Conservation (phyloP, 2,113 vertebrate species). For the Passer domesticus region DNA sequence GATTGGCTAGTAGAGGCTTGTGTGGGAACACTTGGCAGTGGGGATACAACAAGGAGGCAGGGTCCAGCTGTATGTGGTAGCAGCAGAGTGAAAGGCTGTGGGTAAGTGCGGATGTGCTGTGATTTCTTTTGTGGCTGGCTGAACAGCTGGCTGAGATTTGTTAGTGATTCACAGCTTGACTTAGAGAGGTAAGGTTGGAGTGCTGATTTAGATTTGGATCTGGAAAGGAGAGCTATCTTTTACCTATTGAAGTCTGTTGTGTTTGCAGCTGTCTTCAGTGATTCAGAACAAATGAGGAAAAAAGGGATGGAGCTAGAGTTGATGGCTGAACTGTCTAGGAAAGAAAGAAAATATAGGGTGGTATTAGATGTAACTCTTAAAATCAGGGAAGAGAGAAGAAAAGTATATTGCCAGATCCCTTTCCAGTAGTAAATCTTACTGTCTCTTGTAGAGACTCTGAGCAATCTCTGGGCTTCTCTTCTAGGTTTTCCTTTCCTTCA, state of each 20-base stretch:
- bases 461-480: not conserved
- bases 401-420: not conserved
- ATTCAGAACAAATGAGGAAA: not conserved
- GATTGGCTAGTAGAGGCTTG: not conserved
- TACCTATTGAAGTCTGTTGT: not conserved
- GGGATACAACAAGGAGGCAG: not conserved
- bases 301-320: not conserved
- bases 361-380: not conserved
- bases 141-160: not conserved
- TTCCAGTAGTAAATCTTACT: not conserved
- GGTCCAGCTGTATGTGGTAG: accelerated
- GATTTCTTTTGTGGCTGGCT: not conserved
- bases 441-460: not conserved
- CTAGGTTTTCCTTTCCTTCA: not conserved
- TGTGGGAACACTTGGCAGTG: not conserved
- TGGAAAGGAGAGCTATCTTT: not conserved
- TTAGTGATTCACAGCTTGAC: not conserved
- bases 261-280: not conserved
- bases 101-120: not conserved
- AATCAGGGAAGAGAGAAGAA: not conserved
- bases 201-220: not conserved
- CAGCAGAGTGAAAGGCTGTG: not conserved
- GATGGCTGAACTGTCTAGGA: not conserved
- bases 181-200: not conserved
- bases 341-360: not conserved